phyloP scores from a whole-genome alignment of 2,797 vertebrate genomes.

The Eremophila alpestris region DNA sequence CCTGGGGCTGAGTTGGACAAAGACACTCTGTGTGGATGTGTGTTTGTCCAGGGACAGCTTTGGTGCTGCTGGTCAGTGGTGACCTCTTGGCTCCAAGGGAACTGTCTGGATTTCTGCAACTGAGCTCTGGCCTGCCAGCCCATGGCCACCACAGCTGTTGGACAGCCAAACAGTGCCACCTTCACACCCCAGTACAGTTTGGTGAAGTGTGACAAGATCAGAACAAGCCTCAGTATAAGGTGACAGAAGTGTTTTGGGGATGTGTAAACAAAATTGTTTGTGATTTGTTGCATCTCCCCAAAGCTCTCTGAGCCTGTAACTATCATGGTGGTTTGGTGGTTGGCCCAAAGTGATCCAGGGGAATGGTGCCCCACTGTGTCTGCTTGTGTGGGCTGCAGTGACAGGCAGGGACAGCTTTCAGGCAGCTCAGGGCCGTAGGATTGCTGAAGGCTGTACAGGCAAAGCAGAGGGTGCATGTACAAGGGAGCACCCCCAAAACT shows the following conservation, averaged over 20 bases:
- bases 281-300: background rate
- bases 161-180: background rate
- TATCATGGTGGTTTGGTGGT: background rate
- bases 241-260: background rate
- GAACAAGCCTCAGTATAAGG: background rate
- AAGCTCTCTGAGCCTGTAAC: background rate
- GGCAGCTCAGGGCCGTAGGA: background rate
- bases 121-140: background rate
- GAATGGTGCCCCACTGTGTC: background rate
- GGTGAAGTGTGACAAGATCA: background rate
- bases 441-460: background rate
- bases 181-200: background rate
- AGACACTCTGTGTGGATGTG: background rate
- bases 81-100: background rate
- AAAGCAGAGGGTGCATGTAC: background rate
- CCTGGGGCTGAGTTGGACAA: background rate
- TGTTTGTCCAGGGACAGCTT: accelerated
- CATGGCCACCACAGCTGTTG: background rate
- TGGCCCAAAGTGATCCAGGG: background rate
- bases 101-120: background rate
- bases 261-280: background rate
- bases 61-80: background rate
- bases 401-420: background rate
- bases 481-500: accelerated
- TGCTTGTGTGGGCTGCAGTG: background rate